Percentiles rank a stretch among this genome's conserved stretches.
Evolutionary conservation across 2,113 vertebrate species (phyloP).

Genomic region (Neolamprologus modestus): DNA sequence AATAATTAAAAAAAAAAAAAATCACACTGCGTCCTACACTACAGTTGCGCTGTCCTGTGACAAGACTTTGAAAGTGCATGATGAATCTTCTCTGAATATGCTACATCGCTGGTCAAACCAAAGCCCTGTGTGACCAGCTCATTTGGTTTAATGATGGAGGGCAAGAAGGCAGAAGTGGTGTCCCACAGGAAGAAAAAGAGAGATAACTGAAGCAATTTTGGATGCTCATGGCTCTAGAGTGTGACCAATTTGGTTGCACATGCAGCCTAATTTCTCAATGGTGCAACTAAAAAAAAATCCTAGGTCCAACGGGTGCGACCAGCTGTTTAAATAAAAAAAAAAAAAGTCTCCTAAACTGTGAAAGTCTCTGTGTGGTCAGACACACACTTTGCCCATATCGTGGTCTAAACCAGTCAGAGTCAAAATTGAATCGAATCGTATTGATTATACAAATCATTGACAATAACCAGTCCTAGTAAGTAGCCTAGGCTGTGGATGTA

Average conservation of each 20-base stretch:
- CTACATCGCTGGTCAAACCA: neutral
- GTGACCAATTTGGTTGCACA: neutral
- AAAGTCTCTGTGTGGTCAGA: neutral
- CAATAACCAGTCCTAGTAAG: neutral
- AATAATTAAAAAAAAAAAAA: neutral
- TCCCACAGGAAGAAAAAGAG: neutral
- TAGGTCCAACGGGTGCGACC: rapidly evolving
- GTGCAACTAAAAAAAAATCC: neutral
- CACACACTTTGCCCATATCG: neutral
- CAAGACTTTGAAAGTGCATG: neutral
- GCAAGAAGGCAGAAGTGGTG: neutral
- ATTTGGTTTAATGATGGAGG: neutral
- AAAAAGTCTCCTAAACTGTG: neutral
- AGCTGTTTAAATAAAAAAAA: neutral
- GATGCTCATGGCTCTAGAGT: neutral
- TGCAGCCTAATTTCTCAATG: neutral
- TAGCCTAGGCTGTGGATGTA: neutral
- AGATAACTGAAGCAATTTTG: neutral
- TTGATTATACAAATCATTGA: neutral
- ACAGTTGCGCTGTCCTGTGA: neutral
- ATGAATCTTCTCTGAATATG: neutral
- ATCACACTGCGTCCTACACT: neutral
- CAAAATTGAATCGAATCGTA: neutral
- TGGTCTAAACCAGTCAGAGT: neutral
- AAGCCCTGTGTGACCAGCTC: neutral